A percentile compares a stretch with the other conserved stretches of the same genome.
Evolutionary conservation across 2,888 invertebrate species (phyloP).

Genomic region (Monoplex corrugatus): DNA sequence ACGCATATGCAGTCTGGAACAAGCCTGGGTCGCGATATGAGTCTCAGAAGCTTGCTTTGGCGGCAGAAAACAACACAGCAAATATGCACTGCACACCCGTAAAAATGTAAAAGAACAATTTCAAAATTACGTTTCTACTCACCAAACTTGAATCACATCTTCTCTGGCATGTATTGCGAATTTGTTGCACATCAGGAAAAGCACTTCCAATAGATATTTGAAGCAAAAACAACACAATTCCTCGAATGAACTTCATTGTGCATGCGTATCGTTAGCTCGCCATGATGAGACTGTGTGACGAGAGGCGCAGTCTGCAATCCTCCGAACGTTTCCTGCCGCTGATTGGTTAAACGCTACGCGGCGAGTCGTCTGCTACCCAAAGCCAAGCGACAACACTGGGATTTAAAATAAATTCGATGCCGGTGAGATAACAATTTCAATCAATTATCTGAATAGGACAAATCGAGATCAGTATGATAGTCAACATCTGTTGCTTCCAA

Average conservation of each 20-base stretch:
- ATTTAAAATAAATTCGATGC: background rate
- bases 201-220: conserved; percentile 51
- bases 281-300: conserved; percentile 56
- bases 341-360: conserved; percentile 46
- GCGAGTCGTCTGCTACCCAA: conserved; percentile 51
- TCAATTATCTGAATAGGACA: background rate
- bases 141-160: conserved; percentile 55
- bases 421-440: background rate
- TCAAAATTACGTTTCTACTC: conserved; percentile 41
- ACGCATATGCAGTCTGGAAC: background rate
- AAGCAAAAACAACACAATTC: conserved; percentile 47
- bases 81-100: no score
- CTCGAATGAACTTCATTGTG: conserved; percentile 46
- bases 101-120: background rate
- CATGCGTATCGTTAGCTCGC: conserved; percentile 50
- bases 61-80: no score
- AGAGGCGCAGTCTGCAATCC: conserved; percentile 43
- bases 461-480: background rate
- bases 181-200: conserved; percentile 53
- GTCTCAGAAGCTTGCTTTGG: background rate
- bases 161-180: conserved; percentile 51
- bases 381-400: background rate
- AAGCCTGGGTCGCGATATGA: background rate
- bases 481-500: background rate
- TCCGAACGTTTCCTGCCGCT: conserved; percentile 29